Percentiles rank a stretch among this genome's conserved stretches.
Evolutionary conservation across 2,888 invertebrate genomes (phyloP).

Genomic region (Rutpela maculata): DNA sequence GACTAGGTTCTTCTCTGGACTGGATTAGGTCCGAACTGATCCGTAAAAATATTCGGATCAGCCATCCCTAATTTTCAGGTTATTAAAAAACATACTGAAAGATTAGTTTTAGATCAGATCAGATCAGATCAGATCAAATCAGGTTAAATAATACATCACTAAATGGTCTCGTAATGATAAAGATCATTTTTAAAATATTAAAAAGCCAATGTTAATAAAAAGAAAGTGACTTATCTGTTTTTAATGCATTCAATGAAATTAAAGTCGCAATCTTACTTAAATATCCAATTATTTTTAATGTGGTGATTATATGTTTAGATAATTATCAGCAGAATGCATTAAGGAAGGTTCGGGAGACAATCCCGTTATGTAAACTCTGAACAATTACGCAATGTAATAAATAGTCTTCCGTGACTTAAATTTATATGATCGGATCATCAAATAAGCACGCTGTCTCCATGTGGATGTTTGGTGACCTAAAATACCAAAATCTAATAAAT

Average conservation of each 20-base stretch:
- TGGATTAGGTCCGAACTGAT: too few relatives aligned
- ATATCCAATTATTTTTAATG: background rate
- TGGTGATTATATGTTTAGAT: slow-evolving; percentile 22
- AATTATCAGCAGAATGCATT: slow-evolving; percentile 37
- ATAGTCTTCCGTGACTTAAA: slow-evolving; percentile 42
- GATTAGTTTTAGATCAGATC: too few relatives aligned
- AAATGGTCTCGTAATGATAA: too few relatives aligned
- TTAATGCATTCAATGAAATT: background rate
- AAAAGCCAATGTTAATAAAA: background rate
- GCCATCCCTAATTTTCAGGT: too few relatives aligned
- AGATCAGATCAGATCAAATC: too few relatives aligned
- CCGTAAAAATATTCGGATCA: too few relatives aligned
- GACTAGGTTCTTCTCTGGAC: too few relatives aligned
- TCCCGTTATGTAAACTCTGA: slow-evolving; percentile 54
- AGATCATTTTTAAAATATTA: background rate
- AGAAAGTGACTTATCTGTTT: slow-evolving; percentile 20
- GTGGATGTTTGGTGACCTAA: slow-evolving; percentile 47
- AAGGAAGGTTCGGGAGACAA: slow-evolving; percentile 48
- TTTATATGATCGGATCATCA: slow-evolving; percentile 41
- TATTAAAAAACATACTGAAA: too few relatives aligned
- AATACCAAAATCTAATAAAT: slow-evolving; percentile 47
- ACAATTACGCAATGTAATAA: slow-evolving; percentile 48
- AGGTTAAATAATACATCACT: too few relatives aligned
- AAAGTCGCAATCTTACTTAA: background rate
- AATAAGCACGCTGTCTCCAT: slow-evolving; percentile 43